Evolutionary conservation across 2,113 vertebrate genomes (phyloP).

Genomic region (Phoenicopterus ruber): DNA sequence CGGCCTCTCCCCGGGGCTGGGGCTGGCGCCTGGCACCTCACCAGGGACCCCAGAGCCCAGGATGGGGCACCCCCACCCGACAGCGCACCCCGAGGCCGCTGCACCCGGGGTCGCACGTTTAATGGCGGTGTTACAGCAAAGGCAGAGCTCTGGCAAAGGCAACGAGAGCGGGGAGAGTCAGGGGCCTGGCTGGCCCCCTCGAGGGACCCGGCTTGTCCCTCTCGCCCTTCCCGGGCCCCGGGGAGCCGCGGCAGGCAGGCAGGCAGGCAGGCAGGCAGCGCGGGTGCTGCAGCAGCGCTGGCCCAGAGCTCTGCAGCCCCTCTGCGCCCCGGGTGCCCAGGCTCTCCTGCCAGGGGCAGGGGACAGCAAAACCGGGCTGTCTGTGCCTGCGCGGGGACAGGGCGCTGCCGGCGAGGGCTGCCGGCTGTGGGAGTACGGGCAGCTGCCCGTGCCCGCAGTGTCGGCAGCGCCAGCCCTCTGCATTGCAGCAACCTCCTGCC

Average conservation of each 20-base stretch:
- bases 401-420: background rate
- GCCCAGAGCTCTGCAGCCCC: background rate
- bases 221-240: background rate
- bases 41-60: background rate
- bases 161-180: background rate
- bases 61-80: background rate
- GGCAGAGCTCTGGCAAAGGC: background rate
- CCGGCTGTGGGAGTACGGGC: background rate
- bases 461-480: constrained; percentile 9
- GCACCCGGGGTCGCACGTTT: fast-evolving
- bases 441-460: background rate
- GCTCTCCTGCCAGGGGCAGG: background rate
- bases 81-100: fast-evolving
- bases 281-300: background rate
- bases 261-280: background rate
- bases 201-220: background rate
- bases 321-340: background rate
- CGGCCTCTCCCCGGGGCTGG: background rate
- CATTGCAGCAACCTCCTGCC: constrained; percentile 56
- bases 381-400: background rate
- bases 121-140: background rate
- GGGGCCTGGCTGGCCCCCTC: background rate
- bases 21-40: background rate
- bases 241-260: background rate
- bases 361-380: background rate